Evolutionary conservation across 2,888 invertebrate genomes (phyloP).

Genomic region (Caprella mutica): DNA sequence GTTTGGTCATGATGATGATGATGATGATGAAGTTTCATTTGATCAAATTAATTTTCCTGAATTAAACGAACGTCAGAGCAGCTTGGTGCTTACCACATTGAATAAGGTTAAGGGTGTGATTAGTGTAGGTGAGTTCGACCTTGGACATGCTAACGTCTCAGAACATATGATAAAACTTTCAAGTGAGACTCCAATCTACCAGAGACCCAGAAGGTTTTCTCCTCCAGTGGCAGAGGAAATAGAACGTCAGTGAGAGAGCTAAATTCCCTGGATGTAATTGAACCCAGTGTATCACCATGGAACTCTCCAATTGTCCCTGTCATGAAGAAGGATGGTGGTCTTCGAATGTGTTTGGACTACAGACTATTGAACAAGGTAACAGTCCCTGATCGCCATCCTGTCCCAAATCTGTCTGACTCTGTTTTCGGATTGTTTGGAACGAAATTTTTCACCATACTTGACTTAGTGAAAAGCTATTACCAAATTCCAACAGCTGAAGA

Average conservation of each 20-base stretch:
- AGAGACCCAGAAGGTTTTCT: conserved; percentile 1
- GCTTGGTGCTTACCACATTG: too few species aligned
- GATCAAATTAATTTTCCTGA: too few species aligned
- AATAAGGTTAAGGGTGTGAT: too few species aligned
- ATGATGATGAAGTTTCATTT: too few species aligned
- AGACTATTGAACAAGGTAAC: not conserved
- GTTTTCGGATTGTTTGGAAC: not conserved
- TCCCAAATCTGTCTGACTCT: conserved; percentile 2
- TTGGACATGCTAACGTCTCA: not conserved
- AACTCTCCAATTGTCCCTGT: not conserved
- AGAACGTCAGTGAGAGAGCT: conserved; percentile 1
- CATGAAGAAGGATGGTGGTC: not conserved
- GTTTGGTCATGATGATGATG: too few species aligned
- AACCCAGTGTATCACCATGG: conserved; percentile 1
- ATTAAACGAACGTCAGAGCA: too few species aligned
- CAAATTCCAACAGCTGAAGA: not conserved
- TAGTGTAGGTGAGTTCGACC: not conserved
- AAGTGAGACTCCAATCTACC: not conserved
- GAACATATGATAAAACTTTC: not conserved
- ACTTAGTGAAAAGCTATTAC: not conserved
- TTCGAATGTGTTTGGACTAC: not conserved
- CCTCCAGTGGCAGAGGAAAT: not conserved
- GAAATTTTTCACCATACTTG: too few species aligned
- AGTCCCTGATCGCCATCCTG: not conserved
- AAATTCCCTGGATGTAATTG: not conserved